Percentiles rank a stretch among this genome's conserved stretches.
These are phyloP conservation scores for Pachliopta kotzebuea DNA, from an alignment of 2,888 invertebrate genomes.

Conservation along the genomic window DNA sequence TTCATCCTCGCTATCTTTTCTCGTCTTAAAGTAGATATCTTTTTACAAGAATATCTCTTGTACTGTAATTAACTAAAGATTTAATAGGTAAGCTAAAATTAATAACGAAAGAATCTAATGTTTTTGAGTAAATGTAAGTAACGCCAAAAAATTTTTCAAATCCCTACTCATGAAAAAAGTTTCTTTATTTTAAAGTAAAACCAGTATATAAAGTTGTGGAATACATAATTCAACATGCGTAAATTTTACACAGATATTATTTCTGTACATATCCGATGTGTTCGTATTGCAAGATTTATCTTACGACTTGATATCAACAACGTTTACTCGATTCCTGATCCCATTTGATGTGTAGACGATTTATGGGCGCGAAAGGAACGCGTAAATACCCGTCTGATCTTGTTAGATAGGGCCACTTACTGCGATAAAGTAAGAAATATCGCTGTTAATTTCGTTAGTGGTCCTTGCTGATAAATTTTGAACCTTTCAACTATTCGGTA, in stretches of 20 bases:
- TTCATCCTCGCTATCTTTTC: constrained; percentile 14
- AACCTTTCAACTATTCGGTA: not conserved
- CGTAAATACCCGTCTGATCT: constrained; percentile 28
- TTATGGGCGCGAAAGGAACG: constrained; percentile 27
- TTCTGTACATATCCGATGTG: constrained; percentile 21
- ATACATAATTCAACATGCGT: constrained; percentile 4
- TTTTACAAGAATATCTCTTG: not conserved
- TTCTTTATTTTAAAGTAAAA: too few species aligned
- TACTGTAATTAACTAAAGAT: not conserved
- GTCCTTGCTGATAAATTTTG: constrained; percentile 20
- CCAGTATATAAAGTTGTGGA: constrained; percentile 1
- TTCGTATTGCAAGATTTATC: constrained; percentile 27
- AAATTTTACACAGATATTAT: constrained; percentile 17
- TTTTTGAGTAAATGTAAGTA: too few species aligned
- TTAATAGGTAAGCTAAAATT: not conserved
- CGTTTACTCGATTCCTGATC: constrained; percentile 27
- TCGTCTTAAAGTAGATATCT: constrained; percentile 1
- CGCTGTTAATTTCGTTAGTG: constrained; percentile 30
- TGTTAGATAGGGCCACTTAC: constrained; percentile 28
- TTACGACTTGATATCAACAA: constrained; percentile 28
- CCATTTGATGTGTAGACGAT: constrained; percentile 29
- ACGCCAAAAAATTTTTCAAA: too few species aligned
- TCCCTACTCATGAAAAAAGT: too few species aligned
- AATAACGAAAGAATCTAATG: not conserved
- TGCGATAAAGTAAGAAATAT: constrained; percentile 31